Evolutionary conservation across 92 coral and sea anemone genomes (phyloP), one percentile per base, ranked within the genome.

Genomic region (Phenganax stokvisi): DNA sequence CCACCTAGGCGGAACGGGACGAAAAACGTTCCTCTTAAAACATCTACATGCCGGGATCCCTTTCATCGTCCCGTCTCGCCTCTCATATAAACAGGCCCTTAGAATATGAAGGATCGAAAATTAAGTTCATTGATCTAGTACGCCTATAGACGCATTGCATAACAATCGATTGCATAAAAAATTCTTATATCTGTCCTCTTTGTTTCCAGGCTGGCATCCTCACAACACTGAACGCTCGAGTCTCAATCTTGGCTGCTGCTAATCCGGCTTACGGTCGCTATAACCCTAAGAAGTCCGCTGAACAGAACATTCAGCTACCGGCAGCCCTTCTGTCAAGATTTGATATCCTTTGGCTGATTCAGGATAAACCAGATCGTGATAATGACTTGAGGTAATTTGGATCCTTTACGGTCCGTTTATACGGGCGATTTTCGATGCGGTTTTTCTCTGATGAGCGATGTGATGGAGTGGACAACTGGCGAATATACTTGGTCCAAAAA

Each of bases 261-360:
- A 96, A 96, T 84, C 99, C 99, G 56, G 99, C 99, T 3, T 96
- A 88, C 80, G 99, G 99, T 30, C 96, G 99, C 6, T 96, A 96
- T 77, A 96, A 96, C 81, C 99, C 99, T 28, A 96, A 96, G 86
- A 94, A 90, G 62, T 88, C 99, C 31, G 99, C 99, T 15, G 99
- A 96, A 85, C 99, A 96, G 78, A 96, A 96, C 75, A 96, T 96
- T 59, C 99, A 96, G 86, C 88, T 96, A 10, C 99, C 99, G 10
- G 99, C 99, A 57, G 99, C 99, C 5, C 88, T 96, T 52, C 76
- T 96, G 71, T 96, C 99, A 53, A 90, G 99, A 89, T 96, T 96
- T 90, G 99, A 96, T 54, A 54, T 96, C 9, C 79, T 96, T 55
- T 96, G 99, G 99, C 85, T 96, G 17, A 96, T 96, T 29, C 99